phyloP scores from a whole-genome alignment of 1,140 invertebrate species.

The Drosophila melanogaster region DNA sequence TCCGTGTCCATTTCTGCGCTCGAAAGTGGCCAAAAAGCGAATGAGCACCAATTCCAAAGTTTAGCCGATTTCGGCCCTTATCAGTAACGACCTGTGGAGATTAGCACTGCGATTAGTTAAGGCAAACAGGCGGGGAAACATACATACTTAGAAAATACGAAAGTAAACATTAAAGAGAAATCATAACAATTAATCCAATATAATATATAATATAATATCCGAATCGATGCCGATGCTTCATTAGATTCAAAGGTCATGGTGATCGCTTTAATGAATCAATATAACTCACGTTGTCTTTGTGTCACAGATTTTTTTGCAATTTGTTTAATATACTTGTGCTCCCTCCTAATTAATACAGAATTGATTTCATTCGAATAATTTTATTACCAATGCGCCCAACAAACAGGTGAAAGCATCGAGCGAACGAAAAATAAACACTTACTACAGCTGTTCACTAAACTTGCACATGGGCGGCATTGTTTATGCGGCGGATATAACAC shows the following conservation, averaged over 20 bases:
- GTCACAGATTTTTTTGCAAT: background rate
- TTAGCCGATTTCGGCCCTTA: constrained; percentile 51
- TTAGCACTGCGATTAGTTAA: constrained; percentile 62
- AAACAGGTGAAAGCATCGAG: constrained; percentile 9
- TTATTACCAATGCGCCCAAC: constrained; percentile 12
- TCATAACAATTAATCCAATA: background rate
- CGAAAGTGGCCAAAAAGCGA: constrained; percentile 42
- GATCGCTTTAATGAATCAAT: constrained; percentile 27
- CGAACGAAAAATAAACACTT: constrained; percentile 34
- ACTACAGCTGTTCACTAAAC: constrained; percentile 37
- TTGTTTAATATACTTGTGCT: too few relatives aligned
- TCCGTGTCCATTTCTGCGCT: constrained; percentile 52
- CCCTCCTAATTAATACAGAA: too few relatives aligned
- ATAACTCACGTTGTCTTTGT: constrained; percentile 43
- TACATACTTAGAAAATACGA: constrained; percentile 23
- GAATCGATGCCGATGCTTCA: constrained; percentile 32
- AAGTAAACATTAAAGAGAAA: constrained; percentile 43
- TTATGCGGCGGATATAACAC: background rate
- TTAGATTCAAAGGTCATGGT: constrained; percentile 65
- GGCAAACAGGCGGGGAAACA: constrained; percentile 10
- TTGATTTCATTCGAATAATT: constrained; percentile 3
- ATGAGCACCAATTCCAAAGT: constrained; percentile 69
- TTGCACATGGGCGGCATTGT: constrained; percentile 3
- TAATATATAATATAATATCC: constrained; percentile 12
- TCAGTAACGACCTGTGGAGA: constrained; percentile 41